Percentiles rank a stretch among this genome's conserved stretches.
Evolutionary conservation across 2,888 invertebrate genomes (phyloP).

Genomic region (Nemapogon koenigi): DNA sequence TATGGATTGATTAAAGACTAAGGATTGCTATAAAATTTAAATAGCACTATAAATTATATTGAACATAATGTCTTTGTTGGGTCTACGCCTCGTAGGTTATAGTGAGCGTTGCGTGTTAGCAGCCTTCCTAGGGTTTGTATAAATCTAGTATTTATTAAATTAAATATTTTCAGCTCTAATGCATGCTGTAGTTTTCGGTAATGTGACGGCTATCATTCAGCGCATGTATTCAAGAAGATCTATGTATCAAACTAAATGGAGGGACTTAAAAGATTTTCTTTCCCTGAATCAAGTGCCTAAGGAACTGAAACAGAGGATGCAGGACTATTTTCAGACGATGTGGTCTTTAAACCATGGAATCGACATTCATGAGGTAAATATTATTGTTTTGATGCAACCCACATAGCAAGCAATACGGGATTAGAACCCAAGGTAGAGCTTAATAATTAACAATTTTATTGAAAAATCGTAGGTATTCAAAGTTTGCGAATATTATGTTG

Average conservation of each 20-base stretch:
- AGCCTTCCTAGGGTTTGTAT: too few species aligned
- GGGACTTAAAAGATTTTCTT: conserved; percentile 95
- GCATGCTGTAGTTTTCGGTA: conserved; percentile 98
- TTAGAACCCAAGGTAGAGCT: not conserved
- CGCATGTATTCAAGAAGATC: conserved; percentile 94
- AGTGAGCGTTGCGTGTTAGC: too few species aligned
- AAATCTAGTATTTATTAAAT: too few species aligned
- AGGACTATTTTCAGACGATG: conserved; percentile 97
- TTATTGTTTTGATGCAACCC: too few species aligned
- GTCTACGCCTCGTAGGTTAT: too few species aligned
- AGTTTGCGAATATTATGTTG: too few species aligned
- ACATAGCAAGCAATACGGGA: not conserved
- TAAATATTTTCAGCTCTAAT: conserved; percentile 80
- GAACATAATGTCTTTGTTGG: too few species aligned
- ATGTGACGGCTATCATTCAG: conserved; percentile 97
- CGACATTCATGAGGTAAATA: conserved; percentile 89
- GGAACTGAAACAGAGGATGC: conserved; percentile 93
- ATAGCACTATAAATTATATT: too few species aligned
- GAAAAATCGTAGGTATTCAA: too few species aligned
- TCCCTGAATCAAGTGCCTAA: conserved; percentile 94
- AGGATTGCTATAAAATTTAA: too few species aligned
- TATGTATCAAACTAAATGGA: conserved; percentile 92
- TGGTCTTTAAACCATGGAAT: conserved; percentile 98
- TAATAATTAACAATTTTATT: too few species aligned
- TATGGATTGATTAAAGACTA: too few species aligned